These are phyloP conservation scores for Patiria miniata DNA, from an alignment of 35 echinoderm and acorn worm species.

Conservation along the genomic window DNA sequence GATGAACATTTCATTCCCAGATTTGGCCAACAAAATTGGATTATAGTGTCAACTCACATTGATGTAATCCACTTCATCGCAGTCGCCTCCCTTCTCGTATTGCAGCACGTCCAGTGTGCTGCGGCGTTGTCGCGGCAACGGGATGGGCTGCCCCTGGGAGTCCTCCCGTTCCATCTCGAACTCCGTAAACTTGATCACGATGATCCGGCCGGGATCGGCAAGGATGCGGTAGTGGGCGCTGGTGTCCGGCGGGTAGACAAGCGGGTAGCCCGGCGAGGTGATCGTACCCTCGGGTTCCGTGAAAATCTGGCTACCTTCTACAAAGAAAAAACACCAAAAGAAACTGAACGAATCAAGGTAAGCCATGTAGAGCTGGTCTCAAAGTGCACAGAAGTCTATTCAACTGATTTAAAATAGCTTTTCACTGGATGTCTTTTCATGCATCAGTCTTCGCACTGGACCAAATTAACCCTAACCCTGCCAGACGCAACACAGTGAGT, in stretches of 20 bases:
- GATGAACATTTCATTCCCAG: too few relatives aligned
- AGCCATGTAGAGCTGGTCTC: too few relatives aligned
- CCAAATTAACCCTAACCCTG: too few relatives aligned
- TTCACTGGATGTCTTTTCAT: too few relatives aligned
- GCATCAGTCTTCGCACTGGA: too few relatives aligned
- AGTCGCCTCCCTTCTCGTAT: constrained; percentile 5
- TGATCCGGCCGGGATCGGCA: constrained; percentile 17
- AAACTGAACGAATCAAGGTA: too few relatives aligned
- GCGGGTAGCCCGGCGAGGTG: constrained; percentile 34
- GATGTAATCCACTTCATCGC: not conserved
- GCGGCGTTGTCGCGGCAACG: not conserved
- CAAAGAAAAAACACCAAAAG: not conserved
- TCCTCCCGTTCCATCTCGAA: constrained; percentile 65
- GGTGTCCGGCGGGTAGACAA: constrained; percentile 27
- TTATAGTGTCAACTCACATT: constrained; percentile 27
- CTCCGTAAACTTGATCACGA: constrained; percentile 60
- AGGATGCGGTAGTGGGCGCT: constrained; percentile 45
- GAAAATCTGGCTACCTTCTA: not conserved
- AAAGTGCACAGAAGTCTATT: too few relatives aligned
- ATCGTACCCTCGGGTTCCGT: constrained; percentile 20
- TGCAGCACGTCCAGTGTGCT: constrained; percentile 30
- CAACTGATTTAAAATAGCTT: too few relatives aligned
- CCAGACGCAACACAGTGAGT: too few relatives aligned
- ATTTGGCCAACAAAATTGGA: not conserved
- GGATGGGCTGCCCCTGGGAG: constrained; percentile 6